Evolutionary conservation across 2,888 invertebrate genomes (phyloP), one percentile per base, ranked within the genome.

Genomic region (Macrophya alboannulata): DNA sequence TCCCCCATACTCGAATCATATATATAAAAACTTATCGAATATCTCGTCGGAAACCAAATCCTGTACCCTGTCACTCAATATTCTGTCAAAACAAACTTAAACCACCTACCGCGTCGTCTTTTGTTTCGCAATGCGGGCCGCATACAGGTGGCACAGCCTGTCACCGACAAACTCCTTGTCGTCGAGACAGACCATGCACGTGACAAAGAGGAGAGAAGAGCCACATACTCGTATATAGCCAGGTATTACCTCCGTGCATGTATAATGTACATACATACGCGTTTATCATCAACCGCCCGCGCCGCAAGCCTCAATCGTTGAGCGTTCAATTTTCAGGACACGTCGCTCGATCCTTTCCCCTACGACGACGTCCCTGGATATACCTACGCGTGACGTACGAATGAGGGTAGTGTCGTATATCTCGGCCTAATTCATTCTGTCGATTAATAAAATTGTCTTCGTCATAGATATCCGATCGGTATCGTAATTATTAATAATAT

Each of bases 321-420:
- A 62, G 21, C 59, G 81, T 81, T 59, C 62, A 62, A 81, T 81
- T 81, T 81, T 59, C 59, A 43, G 37, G 81, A 81, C 62, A 81
- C 79, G 79, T 79, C 12, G 21, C 40, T 40, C 79, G 43, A 21
- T n/a, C 55, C 62, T 21, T 25, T 62, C 65, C 62, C 81, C 83
- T n/a, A n/a, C n/a, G n/a, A n/a, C n/a, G 71, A 74, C 76, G 40
- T 84, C 43, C 59, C n/a, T n/a, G n/a, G n/a, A 55, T 15, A 48
- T 4, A 17, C 62, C 79, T 45, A 62, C 25, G 59, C 84, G 74
- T 48, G 55, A 85, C 83, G 72, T 62, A 62, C 55, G 86, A 87
- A 91, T 91, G 90, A 90, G 91, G 91, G 92, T 91, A 90, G 91
- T 90, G 89, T 92, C 91, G 90, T 88, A 87, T 91, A 87, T 91